These are phyloP conservation scores for Abrostola triplasia DNA, from an alignment of 2,888 invertebrate genomes.

Conservation along the genomic window DNA sequence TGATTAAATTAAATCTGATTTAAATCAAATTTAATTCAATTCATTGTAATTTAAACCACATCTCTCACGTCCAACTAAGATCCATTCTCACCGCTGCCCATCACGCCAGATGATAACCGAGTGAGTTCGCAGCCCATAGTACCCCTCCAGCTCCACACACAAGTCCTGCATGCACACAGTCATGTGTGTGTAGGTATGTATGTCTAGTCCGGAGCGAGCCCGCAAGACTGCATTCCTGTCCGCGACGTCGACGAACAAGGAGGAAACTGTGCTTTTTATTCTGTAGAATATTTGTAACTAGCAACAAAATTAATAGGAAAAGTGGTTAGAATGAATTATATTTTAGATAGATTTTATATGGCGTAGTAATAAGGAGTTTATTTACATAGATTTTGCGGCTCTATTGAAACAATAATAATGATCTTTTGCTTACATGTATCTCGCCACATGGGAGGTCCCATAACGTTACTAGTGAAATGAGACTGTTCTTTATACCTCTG, in stretches of 20 bases:
- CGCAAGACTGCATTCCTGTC: conserved; percentile 77
- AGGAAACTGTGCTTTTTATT: conserved; percentile 21
- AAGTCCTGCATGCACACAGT: conserved; percentile 26
- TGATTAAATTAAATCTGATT: too few species aligned
- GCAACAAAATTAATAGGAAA: not conserved
- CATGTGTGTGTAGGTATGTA: conserved; percentile 54
- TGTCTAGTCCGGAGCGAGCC: conserved; percentile 59
- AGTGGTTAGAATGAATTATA: too few species aligned
- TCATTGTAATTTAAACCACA: not conserved
- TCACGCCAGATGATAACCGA: conserved; percentile 14
- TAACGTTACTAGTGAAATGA: too few species aligned
- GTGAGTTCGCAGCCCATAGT: conserved; percentile 42
- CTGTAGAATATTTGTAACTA: not conserved
- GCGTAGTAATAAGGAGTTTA: too few species aligned
- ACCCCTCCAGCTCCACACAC: conserved; percentile 33
- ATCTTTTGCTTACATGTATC: too few species aligned
- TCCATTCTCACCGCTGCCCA: not conserved
- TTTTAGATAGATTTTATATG: too few species aligned
- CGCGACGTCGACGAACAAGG: conserved; percentile 21
- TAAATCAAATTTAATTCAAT: too few species aligned
- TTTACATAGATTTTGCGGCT: too few species aligned
- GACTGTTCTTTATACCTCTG: too few species aligned
- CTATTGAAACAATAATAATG: too few species aligned
- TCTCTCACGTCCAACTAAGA: not conserved
- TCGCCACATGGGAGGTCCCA: too few species aligned